Percentiles rank a stretch among this genome's conserved stretches.
Evolutionary conservation across 2,113 vertebrate genomes (phyloP).

Genomic region (Mugil cephalus): DNA sequence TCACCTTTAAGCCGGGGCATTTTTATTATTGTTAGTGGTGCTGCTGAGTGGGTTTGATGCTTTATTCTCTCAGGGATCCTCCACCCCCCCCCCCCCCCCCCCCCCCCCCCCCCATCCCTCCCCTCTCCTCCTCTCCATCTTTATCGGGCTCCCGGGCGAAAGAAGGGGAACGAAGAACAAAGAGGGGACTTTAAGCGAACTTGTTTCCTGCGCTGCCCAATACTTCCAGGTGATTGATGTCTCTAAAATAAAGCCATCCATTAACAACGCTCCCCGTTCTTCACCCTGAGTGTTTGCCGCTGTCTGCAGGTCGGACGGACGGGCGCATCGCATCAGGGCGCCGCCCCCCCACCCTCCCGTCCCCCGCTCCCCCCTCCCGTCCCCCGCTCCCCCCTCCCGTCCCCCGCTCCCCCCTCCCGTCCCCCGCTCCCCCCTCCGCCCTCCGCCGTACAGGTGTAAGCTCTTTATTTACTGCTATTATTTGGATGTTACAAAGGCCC

Average conservation of each 20-base stretch:
- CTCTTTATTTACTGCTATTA: slow-evolving; percentile 90
- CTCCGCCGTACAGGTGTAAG: slow-evolving; percentile 92
- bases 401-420: too few species aligned
- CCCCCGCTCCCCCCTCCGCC: slow-evolving; percentile 23
- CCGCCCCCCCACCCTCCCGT: too few species aligned
- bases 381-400: too few species aligned
- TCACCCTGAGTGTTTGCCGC: slow-evolving; percentile 91
- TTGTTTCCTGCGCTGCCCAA: slow-evolving; percentile 82
- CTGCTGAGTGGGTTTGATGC: slow-evolving; percentile 97
- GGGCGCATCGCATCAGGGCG: slow-evolving; percentile 36
- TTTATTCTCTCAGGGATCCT: slow-evolving; percentile 90
- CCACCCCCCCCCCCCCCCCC: neutral
- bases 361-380: too few species aligned
- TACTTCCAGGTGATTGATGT: slow-evolving; percentile 95
- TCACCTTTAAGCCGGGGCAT: slow-evolving; percentile 99
- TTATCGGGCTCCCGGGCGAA: slow-evolving; percentile 86
- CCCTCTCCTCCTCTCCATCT: slow-evolving; percentile 74
- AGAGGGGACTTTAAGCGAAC: slow-evolving; percentile 85
- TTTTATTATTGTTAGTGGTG: slow-evolving; percentile 99
- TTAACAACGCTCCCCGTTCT: slow-evolving; percentile 90
- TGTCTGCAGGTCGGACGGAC: slow-evolving; percentile 76
- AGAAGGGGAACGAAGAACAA: slow-evolving; percentile 50
- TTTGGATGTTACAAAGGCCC: slow-evolving; percentile 73
- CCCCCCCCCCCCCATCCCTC: neutral
- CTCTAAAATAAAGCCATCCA: slow-evolving; percentile 98